Conservation (phyloP, 2,888 invertebrate species). For the Lampropteryx suffumata region DNA sequence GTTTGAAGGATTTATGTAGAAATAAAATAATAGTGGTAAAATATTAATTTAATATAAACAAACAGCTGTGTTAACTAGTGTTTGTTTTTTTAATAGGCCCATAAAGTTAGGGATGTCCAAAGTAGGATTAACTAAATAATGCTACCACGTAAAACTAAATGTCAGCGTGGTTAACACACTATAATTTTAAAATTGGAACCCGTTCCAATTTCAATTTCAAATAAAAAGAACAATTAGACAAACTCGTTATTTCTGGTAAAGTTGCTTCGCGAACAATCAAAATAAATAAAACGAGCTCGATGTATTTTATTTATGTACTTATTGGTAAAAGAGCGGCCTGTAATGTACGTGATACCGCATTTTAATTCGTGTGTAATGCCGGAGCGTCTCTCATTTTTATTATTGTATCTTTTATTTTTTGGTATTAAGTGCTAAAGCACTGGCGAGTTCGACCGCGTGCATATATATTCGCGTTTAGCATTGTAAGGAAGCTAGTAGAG, state of each 20-base stretch:
- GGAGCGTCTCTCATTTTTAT: conserved; percentile 67
- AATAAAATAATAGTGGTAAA: too few relatives aligned
- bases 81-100: neutral
- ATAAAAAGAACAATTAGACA: conserved; percentile 37
- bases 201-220: conserved; percentile 37
- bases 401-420: conserved; percentile 57
- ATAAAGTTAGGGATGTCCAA: neutral
- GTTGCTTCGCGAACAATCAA: conserved; percentile 46
- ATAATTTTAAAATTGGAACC: conserved; percentile 18
- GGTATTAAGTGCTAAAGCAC: conserved; percentile 48
- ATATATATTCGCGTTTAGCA: conserved; percentile 54
- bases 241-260: conserved; percentile 32
- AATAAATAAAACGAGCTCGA: conserved; percentile 50
- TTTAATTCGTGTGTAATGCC: conserved; percentile 72
- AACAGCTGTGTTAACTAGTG: too few relatives aligned
- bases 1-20: too few relatives aligned
- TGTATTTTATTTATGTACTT: conserved; percentile 55
- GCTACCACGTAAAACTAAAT: neutral
- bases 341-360: conserved; percentile 80
- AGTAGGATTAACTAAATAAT: neutral
- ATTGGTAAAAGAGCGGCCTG: conserved; percentile 66
- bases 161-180: neutral
- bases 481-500: conserved; percentile 29
- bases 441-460: conserved; percentile 47
- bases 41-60: too few relatives aligned